Percentiles rank a stretch among this genome's conserved stretches.
phyloP scores from a whole-genome alignment of 2,888 invertebrate genomes.

The Troides oblongomaculatus region DNA sequence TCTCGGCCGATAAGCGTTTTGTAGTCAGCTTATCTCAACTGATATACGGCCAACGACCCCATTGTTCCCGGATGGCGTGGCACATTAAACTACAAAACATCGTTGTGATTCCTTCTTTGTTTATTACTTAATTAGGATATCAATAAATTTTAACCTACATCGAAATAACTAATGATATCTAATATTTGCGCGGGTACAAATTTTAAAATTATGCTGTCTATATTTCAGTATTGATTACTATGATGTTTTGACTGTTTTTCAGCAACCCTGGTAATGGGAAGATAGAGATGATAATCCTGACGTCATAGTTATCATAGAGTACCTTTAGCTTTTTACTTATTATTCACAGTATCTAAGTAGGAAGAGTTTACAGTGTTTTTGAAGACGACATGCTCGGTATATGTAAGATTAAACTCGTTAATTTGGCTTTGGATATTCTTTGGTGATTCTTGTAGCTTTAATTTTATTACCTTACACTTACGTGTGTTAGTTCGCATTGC shows the following conservation, averaged over 20 bases:
- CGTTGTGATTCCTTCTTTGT: conserved; percentile 32
- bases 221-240: no score
- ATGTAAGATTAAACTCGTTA: background rate
- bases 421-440: background rate
- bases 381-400: no score
- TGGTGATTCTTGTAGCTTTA: background rate
- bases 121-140: conserved; percentile 30
- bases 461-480: background rate
- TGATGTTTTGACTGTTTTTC: no score
- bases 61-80: conserved; percentile 52
- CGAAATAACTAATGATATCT: background rate
- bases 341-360: no score
- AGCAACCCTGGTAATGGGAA: no score
- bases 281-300: background rate
- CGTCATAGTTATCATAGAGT: background rate
- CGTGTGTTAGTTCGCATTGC: background rate
- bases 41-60: conserved; percentile 73
- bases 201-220: no score
- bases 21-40: conserved; percentile 66
- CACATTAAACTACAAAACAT: conserved; percentile 47
- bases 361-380: no score
- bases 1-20: conserved; percentile 68
- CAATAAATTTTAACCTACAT: conserved; percentile 22
- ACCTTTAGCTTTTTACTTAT: no score
- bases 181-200: no score